phyloP scores from a whole-genome alignment of 2,888 invertebrate genomes.

The Hofmannophila pseudospretella region DNA sequence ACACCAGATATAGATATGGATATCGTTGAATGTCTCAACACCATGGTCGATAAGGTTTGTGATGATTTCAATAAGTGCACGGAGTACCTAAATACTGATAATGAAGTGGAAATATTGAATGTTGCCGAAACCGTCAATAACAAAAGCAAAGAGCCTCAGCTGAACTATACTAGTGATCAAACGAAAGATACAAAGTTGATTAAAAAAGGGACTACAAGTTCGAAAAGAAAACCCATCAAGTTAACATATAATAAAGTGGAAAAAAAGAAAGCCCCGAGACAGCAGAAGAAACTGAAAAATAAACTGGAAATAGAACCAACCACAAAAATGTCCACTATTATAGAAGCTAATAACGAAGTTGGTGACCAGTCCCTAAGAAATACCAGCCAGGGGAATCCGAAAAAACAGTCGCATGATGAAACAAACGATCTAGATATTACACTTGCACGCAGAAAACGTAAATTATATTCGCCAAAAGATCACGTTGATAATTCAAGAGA shows the following conservation, averaged over 20 bases:
- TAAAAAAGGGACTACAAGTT: conserved; percentile 15
- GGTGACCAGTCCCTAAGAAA: conserved; percentile 15
- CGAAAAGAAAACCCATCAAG: conserved; percentile 20
- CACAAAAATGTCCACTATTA: conserved; percentile 36
- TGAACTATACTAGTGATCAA: too few relatives aligned
- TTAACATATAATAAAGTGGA: conserved; percentile 26
- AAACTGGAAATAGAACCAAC: conserved; percentile 18
- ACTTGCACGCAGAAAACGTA: conserved; percentile 41
- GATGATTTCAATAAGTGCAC: conserved; percentile 40
- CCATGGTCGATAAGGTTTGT: conserved; percentile 51
- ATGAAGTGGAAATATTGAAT: conserved; percentile 6
- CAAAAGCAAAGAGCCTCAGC: neutral
- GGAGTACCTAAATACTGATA: conserved; percentile 25
- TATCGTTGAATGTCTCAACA: conserved; percentile 47
- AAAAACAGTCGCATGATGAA: conserved; percentile 4
- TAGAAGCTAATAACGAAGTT: conserved; percentile 24
- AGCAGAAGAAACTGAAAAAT: conserved; percentile 22
- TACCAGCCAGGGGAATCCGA: conserved; percentile 8
- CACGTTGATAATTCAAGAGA: too few relatives aligned
- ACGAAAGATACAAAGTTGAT: too few relatives aligned
- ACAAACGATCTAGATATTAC: conserved; percentile 14
- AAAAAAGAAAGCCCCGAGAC: conserved; percentile 16
- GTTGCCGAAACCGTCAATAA: neutral
- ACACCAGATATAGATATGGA: conserved; percentile 34
- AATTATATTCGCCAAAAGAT: conserved; percentile 61